Evolutionary conservation across 2,113 vertebrate species (phyloP).

Genomic region (Callocephalon fimbriatum): DNA sequence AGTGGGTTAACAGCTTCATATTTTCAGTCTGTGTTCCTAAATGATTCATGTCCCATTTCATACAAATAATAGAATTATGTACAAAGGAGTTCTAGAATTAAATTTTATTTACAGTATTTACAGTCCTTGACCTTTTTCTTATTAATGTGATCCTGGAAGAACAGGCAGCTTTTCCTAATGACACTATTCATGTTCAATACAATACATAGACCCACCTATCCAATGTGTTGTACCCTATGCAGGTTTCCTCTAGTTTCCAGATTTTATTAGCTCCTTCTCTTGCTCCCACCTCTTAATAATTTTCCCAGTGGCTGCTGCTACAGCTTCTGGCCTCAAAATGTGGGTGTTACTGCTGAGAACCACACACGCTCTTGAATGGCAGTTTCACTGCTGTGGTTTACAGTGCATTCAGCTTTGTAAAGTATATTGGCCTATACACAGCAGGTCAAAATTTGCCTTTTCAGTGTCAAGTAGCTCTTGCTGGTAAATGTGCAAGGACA

Average conservation of each 20-base stretch:
- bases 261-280: neutral
- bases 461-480: neutral
- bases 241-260: neutral
- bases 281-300: neutral
- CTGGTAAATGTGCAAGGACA: neutral
- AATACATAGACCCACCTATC: neutral
- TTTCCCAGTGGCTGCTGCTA: neutral
- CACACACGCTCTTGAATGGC: neutral
- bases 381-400: neutral
- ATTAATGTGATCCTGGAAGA: neutral
- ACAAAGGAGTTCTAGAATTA: neutral
- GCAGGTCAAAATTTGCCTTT: neutral
- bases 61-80: neutral
- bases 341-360: neutral
- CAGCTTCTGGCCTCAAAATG: neutral
- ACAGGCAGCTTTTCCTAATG: neutral
- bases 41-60: neutral
- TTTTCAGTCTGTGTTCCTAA: neutral
- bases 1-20: neutral
- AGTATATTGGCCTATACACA: neutral
- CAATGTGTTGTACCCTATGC: neutral
- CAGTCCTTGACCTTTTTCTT: neutral
- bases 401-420: neutral
- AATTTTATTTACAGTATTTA: neutral
- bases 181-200: neutral